phyloP scores from a whole-genome alignment of 2,888 invertebrate genomes.

The Busseola fusca region DNA sequence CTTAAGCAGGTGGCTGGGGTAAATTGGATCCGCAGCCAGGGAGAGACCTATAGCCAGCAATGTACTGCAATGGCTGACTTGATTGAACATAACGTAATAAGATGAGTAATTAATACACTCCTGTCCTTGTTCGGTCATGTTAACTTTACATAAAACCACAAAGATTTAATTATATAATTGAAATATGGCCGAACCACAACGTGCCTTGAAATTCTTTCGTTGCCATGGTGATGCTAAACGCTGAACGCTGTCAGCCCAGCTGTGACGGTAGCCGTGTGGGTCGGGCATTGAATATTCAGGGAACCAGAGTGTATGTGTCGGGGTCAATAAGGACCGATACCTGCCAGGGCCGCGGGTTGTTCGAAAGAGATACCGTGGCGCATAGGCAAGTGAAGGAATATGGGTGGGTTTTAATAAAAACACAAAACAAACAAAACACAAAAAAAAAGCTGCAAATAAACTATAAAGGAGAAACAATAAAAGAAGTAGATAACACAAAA shows the following conservation, averaged over 20 bases:
- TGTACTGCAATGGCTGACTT: background rate
- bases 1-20: background rate
- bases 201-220: conserved; percentile 42
- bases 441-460: too few relatives aligned
- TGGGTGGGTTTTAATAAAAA: too few relatives aligned
- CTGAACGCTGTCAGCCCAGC: conserved; percentile 53
- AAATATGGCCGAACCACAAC: conserved; percentile 29
- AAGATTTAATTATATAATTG: conserved; percentile 31
- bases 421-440: too few relatives aligned
- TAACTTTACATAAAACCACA: conserved; percentile 3
- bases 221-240: conserved; percentile 33
- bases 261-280: conserved; percentile 40
- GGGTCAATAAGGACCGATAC: too few relatives aligned
- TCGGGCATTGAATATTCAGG: conserved; percentile 58
- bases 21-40: background rate
- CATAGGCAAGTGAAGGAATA: too few relatives aligned
- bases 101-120: background rate
- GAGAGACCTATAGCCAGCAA: background rate
- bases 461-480: too few relatives aligned
- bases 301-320: conserved; percentile 24
- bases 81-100: background rate
- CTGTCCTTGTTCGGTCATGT: background rate
- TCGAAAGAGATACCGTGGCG: too few relatives aligned
- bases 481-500: too few relatives aligned
- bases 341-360: too few relatives aligned